These are phyloP conservation scores for Autographa gamma DNA, from an alignment of 2,888 invertebrate species.

Conservation along the genomic window DNA sequence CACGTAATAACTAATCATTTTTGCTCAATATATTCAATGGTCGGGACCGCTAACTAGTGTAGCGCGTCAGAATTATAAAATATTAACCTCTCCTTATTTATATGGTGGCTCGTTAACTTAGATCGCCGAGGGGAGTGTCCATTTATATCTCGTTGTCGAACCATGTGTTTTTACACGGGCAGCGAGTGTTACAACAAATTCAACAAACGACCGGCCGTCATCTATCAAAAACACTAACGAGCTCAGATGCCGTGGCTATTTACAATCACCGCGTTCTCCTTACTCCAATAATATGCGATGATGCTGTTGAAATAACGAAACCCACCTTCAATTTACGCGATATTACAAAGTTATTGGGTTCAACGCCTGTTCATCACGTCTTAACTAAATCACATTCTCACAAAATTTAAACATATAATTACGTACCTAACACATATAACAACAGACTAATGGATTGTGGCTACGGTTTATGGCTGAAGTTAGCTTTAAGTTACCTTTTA, in stretches of 20 bases:
- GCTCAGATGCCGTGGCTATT: slow-evolving; percentile 84
- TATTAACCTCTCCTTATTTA: slow-evolving; percentile 85
- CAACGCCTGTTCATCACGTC: background rate
- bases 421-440: too few species aligned
- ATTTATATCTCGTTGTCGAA: slow-evolving; percentile 87
- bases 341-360: slow-evolving; percentile 49
- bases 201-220: slow-evolving; percentile 86
- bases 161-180: slow-evolving; percentile 84
- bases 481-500: too few species aligned
- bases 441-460: too few species aligned
- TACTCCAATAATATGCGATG: slow-evolving; percentile 82
- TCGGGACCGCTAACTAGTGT: slow-evolving; percentile 64
- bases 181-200: slow-evolving; percentile 85
- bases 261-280: slow-evolving; percentile 77
- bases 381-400: background rate
- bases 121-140: slow-evolving; percentile 87
- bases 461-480: too few species aligned
- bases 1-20: slow-evolving; percentile 56
- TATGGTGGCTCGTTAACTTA: slow-evolving; percentile 86
- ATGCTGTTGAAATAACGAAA: slow-evolving; percentile 77
- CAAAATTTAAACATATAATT: too few species aligned
- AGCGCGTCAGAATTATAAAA: slow-evolving; percentile 78
- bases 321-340: slow-evolving; percentile 69
- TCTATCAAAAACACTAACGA: slow-evolving; percentile 89
- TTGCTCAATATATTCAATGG: slow-evolving; percentile 64